A percentile compares a stretch with the other conserved stretches of the same genome.
These are phyloP conservation scores for Morpho helenor DNA, from an alignment of 2,888 invertebrate genomes.

Conservation along the genomic window DNA sequence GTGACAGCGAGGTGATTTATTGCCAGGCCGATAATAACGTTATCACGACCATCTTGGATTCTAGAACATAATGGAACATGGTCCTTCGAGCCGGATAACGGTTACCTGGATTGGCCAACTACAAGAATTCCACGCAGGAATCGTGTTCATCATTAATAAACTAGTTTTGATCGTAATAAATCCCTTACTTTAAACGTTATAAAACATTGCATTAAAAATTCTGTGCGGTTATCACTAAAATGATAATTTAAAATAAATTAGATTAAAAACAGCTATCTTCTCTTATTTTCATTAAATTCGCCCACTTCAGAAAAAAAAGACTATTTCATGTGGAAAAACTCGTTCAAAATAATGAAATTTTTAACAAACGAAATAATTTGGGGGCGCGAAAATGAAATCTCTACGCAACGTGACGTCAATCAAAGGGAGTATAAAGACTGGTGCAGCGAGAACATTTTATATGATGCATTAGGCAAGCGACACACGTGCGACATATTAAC, in stretches of 20 bases:
- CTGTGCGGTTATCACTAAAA: no score
- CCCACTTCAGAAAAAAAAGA: no score
- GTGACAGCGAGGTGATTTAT: conserved; percentile 53
- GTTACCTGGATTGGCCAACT: conserved; percentile 15
- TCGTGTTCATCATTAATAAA: not conserved
- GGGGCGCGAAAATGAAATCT: conserved; percentile 11
- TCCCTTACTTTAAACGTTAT: no score
- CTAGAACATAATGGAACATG: conserved; percentile 30
- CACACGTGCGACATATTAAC: conserved; percentile 69
- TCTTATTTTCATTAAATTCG: no score
- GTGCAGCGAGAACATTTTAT: conserved; percentile 36
- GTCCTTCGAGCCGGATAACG: conserved; percentile 29
- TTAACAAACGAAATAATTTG: conserved; percentile 3
- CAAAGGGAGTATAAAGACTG: conserved; percentile 61
- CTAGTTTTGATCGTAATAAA: no score
- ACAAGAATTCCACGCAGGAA: not conserved
- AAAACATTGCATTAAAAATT: no score
- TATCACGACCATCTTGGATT: conserved; percentile 45
- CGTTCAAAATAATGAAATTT: conserved; percentile 13
- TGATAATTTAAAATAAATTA: no score
- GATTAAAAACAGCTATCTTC: no score
- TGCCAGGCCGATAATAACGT: conserved; percentile 41
- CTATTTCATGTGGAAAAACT: not conserved
- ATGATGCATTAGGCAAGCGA: conserved; percentile 49
- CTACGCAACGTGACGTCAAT: conserved; percentile 45